phyloP scores from a whole-genome alignment of 2,888 invertebrate genomes.

The Drosophila rellima region DNA sequence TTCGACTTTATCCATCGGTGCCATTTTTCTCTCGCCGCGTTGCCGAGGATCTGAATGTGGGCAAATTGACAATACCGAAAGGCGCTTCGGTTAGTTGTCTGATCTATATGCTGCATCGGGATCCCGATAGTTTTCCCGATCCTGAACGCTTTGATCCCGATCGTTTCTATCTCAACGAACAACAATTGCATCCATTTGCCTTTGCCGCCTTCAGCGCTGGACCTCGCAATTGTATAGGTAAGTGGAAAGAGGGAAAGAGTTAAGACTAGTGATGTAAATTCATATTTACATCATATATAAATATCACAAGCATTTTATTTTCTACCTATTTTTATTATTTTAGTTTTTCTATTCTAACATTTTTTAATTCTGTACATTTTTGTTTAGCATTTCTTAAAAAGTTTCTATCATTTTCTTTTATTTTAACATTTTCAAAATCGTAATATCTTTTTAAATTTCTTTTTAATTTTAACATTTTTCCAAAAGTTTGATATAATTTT shows the following conservation, averaged over 20 bases:
- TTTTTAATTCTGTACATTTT: too few relatives aligned
- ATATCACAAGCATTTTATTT: too few relatives aligned
- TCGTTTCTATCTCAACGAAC: conserved; percentile 78
- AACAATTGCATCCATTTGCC: conserved; percentile 82
- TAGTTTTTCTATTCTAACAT: too few relatives aligned
- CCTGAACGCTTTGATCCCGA: conserved; percentile 85
- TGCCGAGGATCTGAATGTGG: conserved; percentile 85
- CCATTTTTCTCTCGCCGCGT: conserved; percentile 86
- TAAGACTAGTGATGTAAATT: not conserved
- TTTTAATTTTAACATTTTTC: too few relatives aligned
- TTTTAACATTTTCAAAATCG: too few relatives aligned
- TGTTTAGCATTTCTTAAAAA: too few relatives aligned
- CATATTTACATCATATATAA: too few relatives aligned
- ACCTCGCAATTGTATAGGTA: conserved; percentile 84
- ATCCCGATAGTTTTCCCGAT: conserved; percentile 86
- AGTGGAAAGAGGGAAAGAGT: not conserved
- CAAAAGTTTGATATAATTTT: too few relatives aligned
- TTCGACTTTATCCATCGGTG: conserved; percentile 87
- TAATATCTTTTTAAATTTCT: too few relatives aligned
- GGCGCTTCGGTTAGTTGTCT: conserved; percentile 84
- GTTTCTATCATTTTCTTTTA: too few relatives aligned
- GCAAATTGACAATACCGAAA: conserved; percentile 85
- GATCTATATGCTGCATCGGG: conserved; percentile 86
- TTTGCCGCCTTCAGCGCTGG: conserved; percentile 85
- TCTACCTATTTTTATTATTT: too few relatives aligned